Conservation (phyloP, 2,113 vertebrate species). For the Muntiacus muntjak region DNA sequence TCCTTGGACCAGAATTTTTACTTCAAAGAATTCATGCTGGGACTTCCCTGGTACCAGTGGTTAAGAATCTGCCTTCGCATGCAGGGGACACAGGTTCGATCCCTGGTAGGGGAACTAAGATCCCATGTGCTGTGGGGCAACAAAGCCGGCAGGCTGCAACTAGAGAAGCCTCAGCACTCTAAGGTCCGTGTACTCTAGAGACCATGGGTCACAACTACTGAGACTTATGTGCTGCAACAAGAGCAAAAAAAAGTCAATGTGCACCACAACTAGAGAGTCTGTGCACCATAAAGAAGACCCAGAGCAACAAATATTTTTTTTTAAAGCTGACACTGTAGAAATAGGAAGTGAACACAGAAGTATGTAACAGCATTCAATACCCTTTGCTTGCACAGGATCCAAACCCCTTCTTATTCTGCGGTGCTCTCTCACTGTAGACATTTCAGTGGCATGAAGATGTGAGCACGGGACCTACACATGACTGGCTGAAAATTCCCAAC, state of each 20-base stretch:
- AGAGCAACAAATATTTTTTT: background rate
- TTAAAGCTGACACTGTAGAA: background rate
- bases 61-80: background rate
- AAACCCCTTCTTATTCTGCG: background rate
- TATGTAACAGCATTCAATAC: background rate
- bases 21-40: background rate
- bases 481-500: background rate
- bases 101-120: background rate
- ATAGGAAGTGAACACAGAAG: background rate
- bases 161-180: background rate
- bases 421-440: background rate
- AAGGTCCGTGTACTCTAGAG: background rate
- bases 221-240: background rate
- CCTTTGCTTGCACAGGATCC: background rate
- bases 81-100: background rate
- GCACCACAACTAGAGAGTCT: background rate
- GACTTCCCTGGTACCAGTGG: background rate
- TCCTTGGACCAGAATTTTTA: background rate
- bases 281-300: background rate
- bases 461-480: no score
- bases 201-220: background rate
- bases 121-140: background rate
- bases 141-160: background rate
- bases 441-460: background rate
- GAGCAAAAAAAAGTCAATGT: background rate